Percentiles rank a stretch among this genome's conserved stretches.
Evolutionary conservation across 2,888 invertebrate genomes (phyloP).

Genomic region (Drosophila rellima): DNA sequence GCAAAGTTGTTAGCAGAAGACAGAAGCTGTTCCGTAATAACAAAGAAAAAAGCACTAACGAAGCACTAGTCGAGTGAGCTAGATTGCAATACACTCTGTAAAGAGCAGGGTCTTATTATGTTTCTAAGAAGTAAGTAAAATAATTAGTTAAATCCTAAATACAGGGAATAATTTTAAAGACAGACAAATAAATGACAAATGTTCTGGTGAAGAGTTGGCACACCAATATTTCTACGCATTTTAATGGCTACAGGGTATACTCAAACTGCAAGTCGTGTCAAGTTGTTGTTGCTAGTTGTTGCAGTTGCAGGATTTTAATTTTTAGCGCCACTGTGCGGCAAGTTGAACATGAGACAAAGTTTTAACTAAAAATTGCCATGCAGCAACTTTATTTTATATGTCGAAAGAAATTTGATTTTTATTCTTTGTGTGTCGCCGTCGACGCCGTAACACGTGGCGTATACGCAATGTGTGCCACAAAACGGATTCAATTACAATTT

Average conservation of each 20-base stretch:
- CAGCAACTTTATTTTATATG: constrained; percentile 30
- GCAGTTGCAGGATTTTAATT: constrained; percentile 73
- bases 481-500: constrained; percentile 72
- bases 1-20: constrained; percentile 73
- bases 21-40: constrained; percentile 41
- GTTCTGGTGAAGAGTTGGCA: no score
- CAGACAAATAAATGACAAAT: no score
- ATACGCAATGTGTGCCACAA: constrained; percentile 58
- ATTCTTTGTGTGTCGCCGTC: constrained; percentile 46
- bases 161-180: no score
- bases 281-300: constrained; percentile 47
- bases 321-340: constrained; percentile 51
- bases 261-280: constrained; percentile 29
- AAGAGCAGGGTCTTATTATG: no score
- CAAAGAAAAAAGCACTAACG: constrained; percentile 21
- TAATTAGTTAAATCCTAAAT: no score
- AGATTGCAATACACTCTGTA: constrained; percentile 23
- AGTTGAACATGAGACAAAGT: constrained; percentile 72
- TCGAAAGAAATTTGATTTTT: constrained; percentile 67
- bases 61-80: background rate
- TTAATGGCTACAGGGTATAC: constrained; percentile 29
- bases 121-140: no score
- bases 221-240: background rate
- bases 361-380: constrained; percentile 75
- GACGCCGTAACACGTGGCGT: constrained; percentile 54